Conservation (phyloP, 2,888 invertebrate genomes). For the Steinernema carpocapsae region DNA sequence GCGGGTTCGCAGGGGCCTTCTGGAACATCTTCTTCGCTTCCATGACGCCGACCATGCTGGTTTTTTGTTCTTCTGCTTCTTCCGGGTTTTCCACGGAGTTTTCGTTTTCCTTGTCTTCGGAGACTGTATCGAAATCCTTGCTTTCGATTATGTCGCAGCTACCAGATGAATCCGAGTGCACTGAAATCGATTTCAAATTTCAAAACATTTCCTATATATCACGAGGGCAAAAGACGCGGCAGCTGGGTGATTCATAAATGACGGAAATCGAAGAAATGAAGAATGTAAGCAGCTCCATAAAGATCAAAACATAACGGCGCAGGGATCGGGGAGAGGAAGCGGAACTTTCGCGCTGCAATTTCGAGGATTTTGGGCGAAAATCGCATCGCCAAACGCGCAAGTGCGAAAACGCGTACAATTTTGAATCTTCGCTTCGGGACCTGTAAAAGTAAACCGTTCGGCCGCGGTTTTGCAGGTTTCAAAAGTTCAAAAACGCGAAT, state of each 20-base stretch:
- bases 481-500: no score
- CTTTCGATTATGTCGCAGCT: constrained; percentile 4
- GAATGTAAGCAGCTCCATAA: no score
- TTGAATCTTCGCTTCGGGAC: no score
- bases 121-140: constrained; percentile 4
- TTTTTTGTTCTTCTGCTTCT: background rate
- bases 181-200: background rate
- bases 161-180: constrained; percentile 22
- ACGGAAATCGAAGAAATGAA: no score
- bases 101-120: constrained; percentile 28
- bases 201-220: background rate
- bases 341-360: no score
- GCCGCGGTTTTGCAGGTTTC: no score
- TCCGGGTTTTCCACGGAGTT: background rate
- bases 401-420: no score
- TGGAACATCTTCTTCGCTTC: constrained; percentile 21
- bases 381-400: no score
- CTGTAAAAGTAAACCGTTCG: no score
- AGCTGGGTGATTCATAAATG: background rate
- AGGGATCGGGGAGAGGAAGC: no score
- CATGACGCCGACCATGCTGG: background rate
- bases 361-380: no score
- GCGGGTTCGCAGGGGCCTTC: constrained; percentile 50
- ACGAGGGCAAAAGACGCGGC: background rate
- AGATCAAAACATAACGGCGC: no score